Conservation (phyloP, 2,888 invertebrate species). For the Epinotia ramella region DNA sequence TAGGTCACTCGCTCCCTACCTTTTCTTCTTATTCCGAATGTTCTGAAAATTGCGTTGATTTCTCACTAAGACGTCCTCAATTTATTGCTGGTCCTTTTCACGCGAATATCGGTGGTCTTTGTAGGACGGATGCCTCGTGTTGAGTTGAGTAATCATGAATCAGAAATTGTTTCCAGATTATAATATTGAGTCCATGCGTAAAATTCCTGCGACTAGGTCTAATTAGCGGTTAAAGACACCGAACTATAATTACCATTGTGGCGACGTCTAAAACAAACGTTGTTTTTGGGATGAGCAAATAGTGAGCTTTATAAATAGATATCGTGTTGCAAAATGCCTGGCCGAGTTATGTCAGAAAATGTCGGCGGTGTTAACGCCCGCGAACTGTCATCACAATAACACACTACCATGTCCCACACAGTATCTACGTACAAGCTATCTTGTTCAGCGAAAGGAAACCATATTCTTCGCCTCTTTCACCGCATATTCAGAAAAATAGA, state of each 20-base stretch:
- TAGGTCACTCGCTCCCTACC: slow-evolving; percentile 52
- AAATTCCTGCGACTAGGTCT: slow-evolving; percentile 56
- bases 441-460: slow-evolving; percentile 12
- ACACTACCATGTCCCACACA: slow-evolving; percentile 21
- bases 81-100: slow-evolving; percentile 59
- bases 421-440: slow-evolving; percentile 1
- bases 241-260: slow-evolving; percentile 71
- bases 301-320: slow-evolving; percentile 73
- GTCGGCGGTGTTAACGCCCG: slow-evolving; percentile 49
- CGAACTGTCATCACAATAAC: slow-evolving; percentile 40
- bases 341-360: slow-evolving; percentile 81
- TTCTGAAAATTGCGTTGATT: slow-evolving; percentile 49
- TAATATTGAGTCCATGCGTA: slow-evolving; percentile 17
- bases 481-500: slow-evolving; percentile 17
- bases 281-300: slow-evolving; percentile 73
- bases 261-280: slow-evolving; percentile 70
- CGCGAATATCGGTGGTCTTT: slow-evolving; percentile 56
- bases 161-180: slow-evolving; percentile 24
- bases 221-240: slow-evolving; percentile 83
- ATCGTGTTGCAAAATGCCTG: slow-evolving; percentile 77
- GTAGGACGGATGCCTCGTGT: slow-evolving; percentile 32
- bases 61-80: slow-evolving; percentile 68
- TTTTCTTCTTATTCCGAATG: slow-evolving; percentile 46
- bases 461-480: background rate
- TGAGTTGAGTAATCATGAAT: slow-evolving; percentile 40